Percentiles rank a stretch among this genome's conserved stretches.
Evolutionary conservation across 2,888 invertebrate genomes (phyloP).

Genomic region (Tetramorium bicarinatum): DNA sequence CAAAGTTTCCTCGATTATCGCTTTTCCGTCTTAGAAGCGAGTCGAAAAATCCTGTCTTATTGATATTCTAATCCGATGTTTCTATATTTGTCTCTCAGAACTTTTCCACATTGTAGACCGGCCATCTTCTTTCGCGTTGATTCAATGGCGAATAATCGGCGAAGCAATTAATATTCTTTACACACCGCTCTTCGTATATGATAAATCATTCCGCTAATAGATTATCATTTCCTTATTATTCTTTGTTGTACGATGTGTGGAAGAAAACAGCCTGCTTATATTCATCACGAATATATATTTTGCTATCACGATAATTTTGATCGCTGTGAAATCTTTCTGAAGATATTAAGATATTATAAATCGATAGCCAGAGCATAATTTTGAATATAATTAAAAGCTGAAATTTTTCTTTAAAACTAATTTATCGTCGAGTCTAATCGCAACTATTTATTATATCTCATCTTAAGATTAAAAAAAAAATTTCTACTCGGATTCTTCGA

Average conservation of each 20-base stretch:
- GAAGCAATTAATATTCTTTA: slow-evolving; percentile 18
- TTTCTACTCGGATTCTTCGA: background rate
- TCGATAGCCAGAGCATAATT: background rate
- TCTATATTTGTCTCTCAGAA: background rate
- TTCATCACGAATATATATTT: background rate
- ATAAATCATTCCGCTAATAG: slow-evolving; percentile 12
- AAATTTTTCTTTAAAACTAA: background rate
- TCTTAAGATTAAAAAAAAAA: background rate
- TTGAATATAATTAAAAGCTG: background rate
- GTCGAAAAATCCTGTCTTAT: slow-evolving; percentile 1
- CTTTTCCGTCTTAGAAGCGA: slow-evolving; percentile 12
- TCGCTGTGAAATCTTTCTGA: background rate
- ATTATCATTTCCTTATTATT: slow-evolving; percentile 22
- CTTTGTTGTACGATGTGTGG: background rate
- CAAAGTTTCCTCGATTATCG: background rate
- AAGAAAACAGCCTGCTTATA: slow-evolving; percentile 18
- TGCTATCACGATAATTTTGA: background rate
- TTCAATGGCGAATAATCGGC: slow-evolving; percentile 4
- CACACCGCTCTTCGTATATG: background rate
- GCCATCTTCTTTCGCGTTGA: slow-evolving; percentile 1
- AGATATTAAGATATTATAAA: background rate
- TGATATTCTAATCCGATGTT: background rate
- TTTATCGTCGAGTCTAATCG: background rate
- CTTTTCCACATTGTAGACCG: background rate
- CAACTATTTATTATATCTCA: background rate